Base-by-base conservation (phyloP, 2,113 vertebrate species). In the Centropristis striata region DNA sequence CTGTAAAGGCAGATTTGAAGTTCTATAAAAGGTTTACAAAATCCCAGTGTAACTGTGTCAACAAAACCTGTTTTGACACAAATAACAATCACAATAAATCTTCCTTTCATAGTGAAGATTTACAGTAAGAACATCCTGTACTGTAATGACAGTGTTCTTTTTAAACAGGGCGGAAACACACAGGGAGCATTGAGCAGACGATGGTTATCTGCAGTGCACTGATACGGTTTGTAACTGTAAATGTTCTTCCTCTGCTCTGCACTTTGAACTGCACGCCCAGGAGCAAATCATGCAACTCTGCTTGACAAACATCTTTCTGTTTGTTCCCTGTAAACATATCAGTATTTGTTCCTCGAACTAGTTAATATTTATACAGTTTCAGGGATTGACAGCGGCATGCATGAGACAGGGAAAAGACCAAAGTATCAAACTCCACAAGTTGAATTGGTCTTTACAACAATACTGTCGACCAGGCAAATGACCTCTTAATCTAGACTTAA, bases 201-300 rank as follows among this genome's bases (percentile, higher is more conserved):
- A 60, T 60, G 1, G 3, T 61, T 64, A 74, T 81, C 68, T 59
- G 12, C 11, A 11, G 2, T 25, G 5, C 42, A 42, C 49, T 39
- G 46, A 71, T 75, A 32, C 50, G 4, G 5, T 51, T 28, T 51
- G 6, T 49, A 36, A 54, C 16, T 47, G 44, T 76, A 37, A 72
- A 37, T 28, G 49, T 42, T 2, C 3, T 27, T 44, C 2, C 23
- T 66, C 15, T 23, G 11, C 63, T 32, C 53, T 71, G 72, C 27
- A 83, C 83, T 86, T 82, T 84, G 76, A 59, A 41, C 76, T 32
- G 8, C 5, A 44, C 44, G 9, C 63, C 20, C 39, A 49, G 18
- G 15, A 1, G 5, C n/a, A 66, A n/a, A 37, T 54, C 37, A 16
- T 55, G 15, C 1, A 16, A 15, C 44, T 27, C 20, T 13, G 27